phyloP scores from a whole-genome alignment of 2,888 invertebrate genomes.

The Tinea pellionella region DNA sequence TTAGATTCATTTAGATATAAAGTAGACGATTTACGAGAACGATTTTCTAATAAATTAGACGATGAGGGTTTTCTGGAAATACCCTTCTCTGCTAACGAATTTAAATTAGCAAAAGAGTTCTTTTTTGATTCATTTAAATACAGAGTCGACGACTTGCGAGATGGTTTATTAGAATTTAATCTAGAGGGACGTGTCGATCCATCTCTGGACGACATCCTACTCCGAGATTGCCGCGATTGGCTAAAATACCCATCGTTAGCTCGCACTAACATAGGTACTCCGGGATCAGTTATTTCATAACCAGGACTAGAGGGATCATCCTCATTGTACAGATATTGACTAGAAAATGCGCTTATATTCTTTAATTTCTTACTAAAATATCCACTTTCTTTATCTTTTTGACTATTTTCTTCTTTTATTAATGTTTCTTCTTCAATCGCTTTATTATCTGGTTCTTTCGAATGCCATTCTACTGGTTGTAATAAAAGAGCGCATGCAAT shows the following conservation, averaged over 20 bases:
- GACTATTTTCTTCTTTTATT: slow-evolving; percentile 27
- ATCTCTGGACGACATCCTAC: slow-evolving; percentile 48
- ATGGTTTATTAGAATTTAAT: slow-evolving; percentile 54
- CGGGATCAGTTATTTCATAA: slow-evolving; percentile 75
- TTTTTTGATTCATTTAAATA: slow-evolving; percentile 63
- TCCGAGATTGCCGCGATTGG: slow-evolving; percentile 56
- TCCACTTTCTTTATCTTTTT: slow-evolving; percentile 36
- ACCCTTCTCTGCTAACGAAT: slow-evolving; percentile 38
- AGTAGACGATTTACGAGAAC: slow-evolving; percentile 57
- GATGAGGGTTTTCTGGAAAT: slow-evolving; percentile 58
- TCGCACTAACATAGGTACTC: slow-evolving; percentile 74
- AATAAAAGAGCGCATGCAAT: slow-evolving; percentile 74
- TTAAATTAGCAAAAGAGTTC: slow-evolving; percentile 51
- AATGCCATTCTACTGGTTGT: slow-evolving; percentile 82
- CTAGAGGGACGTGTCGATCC: slow-evolving; percentile 55
- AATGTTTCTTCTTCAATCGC: slow-evolving; percentile 36
- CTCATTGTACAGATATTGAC: slow-evolving; percentile 74
- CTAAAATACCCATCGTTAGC: slow-evolving; percentile 74
- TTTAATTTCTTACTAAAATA: slow-evolving; percentile 56
- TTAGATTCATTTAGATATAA: slow-evolving; percentile 63
- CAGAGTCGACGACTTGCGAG: slow-evolving; percentile 54
- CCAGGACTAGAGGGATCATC: slow-evolving; percentile 72
- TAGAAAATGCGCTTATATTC: slow-evolving; percentile 64
- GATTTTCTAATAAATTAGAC: slow-evolving; percentile 54
- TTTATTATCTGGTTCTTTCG: slow-evolving; percentile 46